Evolutionary conservation across 2,888 invertebrate species (phyloP).

Genomic region (Coelopa pilipes): DNA sequence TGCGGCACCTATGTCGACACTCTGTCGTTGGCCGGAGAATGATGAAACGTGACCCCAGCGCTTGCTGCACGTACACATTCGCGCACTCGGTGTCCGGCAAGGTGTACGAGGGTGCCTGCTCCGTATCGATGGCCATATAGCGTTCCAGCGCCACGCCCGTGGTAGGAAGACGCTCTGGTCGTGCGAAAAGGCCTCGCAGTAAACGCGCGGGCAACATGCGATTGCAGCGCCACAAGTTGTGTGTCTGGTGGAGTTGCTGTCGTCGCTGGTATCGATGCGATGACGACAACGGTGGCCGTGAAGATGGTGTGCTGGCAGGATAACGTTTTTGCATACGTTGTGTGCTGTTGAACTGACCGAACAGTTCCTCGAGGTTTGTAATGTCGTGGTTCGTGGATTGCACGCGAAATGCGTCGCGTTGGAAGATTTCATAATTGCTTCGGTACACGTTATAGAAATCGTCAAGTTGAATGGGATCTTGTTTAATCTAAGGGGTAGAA

Average conservation of each 20-base stretch:
- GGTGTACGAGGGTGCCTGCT: constrained; percentile 73
- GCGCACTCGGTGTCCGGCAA: constrained; percentile 86
- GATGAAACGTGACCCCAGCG: constrained; percentile 78
- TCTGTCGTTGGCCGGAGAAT: constrained; percentile 81
- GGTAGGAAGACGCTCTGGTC: constrained; percentile 77
- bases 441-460: constrained; percentile 72
- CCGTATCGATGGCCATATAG: constrained; percentile 79
- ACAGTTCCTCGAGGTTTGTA: constrained; percentile 64
- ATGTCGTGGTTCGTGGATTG: constrained; percentile 62
- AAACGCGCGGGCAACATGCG: constrained; percentile 79
- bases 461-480: constrained; percentile 69
- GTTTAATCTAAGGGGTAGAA: constrained; percentile 69
- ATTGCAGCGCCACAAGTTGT: constrained; percentile 75
- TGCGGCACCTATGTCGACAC: constrained; percentile 78
- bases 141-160: constrained; percentile 83
- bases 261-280: constrained; percentile 41
- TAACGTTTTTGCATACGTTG: constrained; percentile 37
- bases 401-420: constrained; percentile 73
- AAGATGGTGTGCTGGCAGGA: neutral
- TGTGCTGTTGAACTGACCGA: constrained; percentile 60
- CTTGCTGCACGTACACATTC: constrained; percentile 80
- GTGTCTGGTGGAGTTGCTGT: constrained; percentile 51
- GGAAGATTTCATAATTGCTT: constrained; percentile 72
- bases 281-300: neutral
- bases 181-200: constrained; percentile 77